These are phyloP conservation scores for Harpegnathos saltator DNA, from an alignment of 1,140 invertebrate species.

Conservation along the genomic window DNA sequence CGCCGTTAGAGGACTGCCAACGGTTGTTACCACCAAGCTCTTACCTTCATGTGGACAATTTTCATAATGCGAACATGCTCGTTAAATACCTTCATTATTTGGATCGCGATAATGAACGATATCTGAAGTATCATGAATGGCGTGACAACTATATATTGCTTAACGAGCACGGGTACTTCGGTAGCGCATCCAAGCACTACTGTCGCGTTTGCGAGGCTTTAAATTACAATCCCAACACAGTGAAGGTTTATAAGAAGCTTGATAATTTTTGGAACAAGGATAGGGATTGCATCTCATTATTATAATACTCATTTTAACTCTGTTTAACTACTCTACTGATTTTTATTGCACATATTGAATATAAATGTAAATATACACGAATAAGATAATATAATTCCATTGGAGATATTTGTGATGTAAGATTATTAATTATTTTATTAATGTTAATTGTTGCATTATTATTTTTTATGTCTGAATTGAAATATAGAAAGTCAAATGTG, in stretches of 20 bases:
- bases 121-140: slow-evolving; percentile 90
- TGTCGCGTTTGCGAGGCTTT: slow-evolving; percentile 93
- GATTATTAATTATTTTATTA: too few relatives aligned
- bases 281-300: slow-evolving; percentile 80
- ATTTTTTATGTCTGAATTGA: too few relatives aligned
- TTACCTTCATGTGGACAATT: slow-evolving; percentile 92
- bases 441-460: too few relatives aligned
- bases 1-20: slow-evolving; percentile 84
- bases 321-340: too few relatives aligned
- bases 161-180: slow-evolving; percentile 92
- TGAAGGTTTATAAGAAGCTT: slow-evolving; percentile 86
- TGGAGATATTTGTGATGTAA: too few relatives aligned
- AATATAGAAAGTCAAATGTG: too few relatives aligned
- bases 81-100: slow-evolving; percentile 88
- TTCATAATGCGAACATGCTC: slow-evolving; percentile 87
- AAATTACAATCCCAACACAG: slow-evolving; percentile 86
- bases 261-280: slow-evolving; percentile 84
- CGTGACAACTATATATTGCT: slow-evolving; percentile 88
- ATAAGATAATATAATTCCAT: too few relatives aligned
- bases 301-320: too few relatives aligned
- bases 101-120: slow-evolving; percentile 86
- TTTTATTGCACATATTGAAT: too few relatives aligned
- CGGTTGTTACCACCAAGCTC: slow-evolving; percentile 88
- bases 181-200: slow-evolving; percentile 90
- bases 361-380: too few relatives aligned